Conservation (phyloP, 64 coral and sea anemone genomes). For the Astreopora myriophthalma region DNA sequence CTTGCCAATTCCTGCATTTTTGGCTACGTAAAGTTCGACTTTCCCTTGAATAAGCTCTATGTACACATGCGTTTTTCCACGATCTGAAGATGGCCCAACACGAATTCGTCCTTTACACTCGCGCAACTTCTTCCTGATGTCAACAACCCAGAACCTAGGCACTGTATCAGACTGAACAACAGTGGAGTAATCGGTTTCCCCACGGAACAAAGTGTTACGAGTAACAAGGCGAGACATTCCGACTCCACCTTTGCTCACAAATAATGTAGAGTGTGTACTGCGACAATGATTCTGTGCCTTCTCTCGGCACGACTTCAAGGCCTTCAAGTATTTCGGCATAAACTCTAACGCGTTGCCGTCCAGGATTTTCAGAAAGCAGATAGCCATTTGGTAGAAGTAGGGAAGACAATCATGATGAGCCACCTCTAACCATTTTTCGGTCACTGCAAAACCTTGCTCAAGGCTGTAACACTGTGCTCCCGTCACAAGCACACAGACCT, state of each 20-base stretch:
- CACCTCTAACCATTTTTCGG: conserved; percentile 9
- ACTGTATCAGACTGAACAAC: conserved; percentile 14
- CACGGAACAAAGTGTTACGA: conserved; percentile 12
- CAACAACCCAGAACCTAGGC: not conserved
- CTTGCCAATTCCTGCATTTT: conserved; percentile 57
- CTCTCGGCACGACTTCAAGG: conserved; percentile 36
- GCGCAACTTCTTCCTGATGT: not conserved
- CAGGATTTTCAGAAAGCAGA: conserved; percentile 28
- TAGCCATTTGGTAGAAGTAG: conserved; percentile 56
- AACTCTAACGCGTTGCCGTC: conserved; percentile 12
- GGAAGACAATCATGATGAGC: conserved; percentile 28
- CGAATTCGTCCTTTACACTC: conserved; percentile 56
- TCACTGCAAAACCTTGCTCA: conserved; percentile 20
- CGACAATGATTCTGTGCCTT: conserved; percentile 64
- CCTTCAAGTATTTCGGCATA: conserved; percentile 6
- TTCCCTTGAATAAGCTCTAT: conserved; percentile 65
- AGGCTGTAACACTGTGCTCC: conserved; percentile 6
- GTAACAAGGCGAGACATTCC: conserved; percentile 63
- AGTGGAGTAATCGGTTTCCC: conserved; percentile 39
- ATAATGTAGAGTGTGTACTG: not conserved
- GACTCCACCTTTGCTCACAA: conserved; percentile 17
- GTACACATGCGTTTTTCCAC: not conserved
- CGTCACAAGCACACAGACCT: conserved; percentile 49
- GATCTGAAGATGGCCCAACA: not conserved
- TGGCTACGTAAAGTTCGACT: conserved; percentile 59